Evolutionary conservation across 2,113 vertebrate genomes (phyloP), one percentile per base, ranked within the genome.

Genomic region (Callipepla squamata): DNA sequence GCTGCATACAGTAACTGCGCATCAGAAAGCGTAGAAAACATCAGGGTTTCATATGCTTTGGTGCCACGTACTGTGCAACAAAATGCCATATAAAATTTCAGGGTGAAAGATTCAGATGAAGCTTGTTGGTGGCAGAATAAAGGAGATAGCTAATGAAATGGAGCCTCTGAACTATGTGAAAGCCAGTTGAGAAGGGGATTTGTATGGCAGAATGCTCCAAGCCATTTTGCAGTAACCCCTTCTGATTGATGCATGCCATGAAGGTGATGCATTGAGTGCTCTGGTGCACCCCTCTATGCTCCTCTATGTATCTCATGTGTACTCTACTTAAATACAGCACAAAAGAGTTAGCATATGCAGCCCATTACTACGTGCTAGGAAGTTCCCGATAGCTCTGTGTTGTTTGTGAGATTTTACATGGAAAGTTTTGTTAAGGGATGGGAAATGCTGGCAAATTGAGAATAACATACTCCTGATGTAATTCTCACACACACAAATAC

Each of bases 241-340:
- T 76, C 45, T 45, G 70, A 76, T 70, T 8, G 9, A 23, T 13
- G 34, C 44, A 44, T 34, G 77, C 47, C 59, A 63, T 69, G 45
- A 48, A 62, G 55, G 55, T 51, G 48, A 44, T 42, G 25, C 2
- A 6, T 21, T 67, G 68, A 51, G 22, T 18, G 1, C 58, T 75
- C 44, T 65, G 34, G 34, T 72, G 11, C 11, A 8, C 13, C 9
- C 28, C 44, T 34, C 5, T 1, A 19, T 4, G 53, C 30, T 0
- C 0, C 38, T 75, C 78, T 40, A 15, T 50, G 0, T 20, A 3
- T 22, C 1, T 22, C 22, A 17, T 36, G 1, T 67, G 32, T 70
- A n/a, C 86, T 55, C 38, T 73, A 19, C 13, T 14, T 47, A 10
- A 10, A 2, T 3, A 4, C 2, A n/a, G 34, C 22, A 57, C 53